phyloP scores from a whole-genome alignment of 2,797 vertebrate genomes.

The Nyctalus aviator region DNA sequence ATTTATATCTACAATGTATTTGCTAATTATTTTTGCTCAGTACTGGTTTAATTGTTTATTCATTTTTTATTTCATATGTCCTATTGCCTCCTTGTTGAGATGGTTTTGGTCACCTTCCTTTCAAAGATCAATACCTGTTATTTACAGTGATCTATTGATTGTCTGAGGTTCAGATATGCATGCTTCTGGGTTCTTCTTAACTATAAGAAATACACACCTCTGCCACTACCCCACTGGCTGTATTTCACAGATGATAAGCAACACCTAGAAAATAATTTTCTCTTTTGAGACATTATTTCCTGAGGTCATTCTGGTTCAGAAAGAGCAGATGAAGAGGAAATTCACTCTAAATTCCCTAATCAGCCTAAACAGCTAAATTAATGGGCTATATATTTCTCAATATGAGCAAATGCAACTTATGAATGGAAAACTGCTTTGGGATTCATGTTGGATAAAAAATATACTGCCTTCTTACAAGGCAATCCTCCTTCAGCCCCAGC shows the following conservation, averaged over 20 bases:
- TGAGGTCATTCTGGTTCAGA: not conserved
- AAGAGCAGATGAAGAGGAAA: not conserved
- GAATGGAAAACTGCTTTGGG: conserved; percentile 19
- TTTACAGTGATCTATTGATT: not conserved
- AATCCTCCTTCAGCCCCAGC: not conserved
- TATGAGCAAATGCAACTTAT: not conserved
- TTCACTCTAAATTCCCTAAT: not conserved
- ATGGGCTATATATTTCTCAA: not conserved
- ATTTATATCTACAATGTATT: not conserved
- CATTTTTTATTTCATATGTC: not conserved
- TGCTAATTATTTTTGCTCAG: not conserved
- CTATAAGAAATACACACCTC: not conserved
- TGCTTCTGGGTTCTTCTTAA: not conserved
- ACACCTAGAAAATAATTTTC: not conserved
- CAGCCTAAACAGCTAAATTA: not conserved
- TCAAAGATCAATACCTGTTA: not conserved
- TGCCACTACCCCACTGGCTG: accelerated
- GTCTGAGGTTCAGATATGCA: not conserved
- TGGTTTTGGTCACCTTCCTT: not conserved
- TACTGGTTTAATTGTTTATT: not conserved
- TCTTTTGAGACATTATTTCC: not conserved
- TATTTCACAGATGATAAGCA: not conserved
- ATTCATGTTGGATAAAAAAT: not conserved
- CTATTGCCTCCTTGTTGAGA: not conserved
- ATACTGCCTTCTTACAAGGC: not conserved